Evolutionary conservation across 2,888 invertebrate genomes (phyloP), one percentile per base, ranked within the genome.

Genomic region (Leuctra nigra): DNA sequence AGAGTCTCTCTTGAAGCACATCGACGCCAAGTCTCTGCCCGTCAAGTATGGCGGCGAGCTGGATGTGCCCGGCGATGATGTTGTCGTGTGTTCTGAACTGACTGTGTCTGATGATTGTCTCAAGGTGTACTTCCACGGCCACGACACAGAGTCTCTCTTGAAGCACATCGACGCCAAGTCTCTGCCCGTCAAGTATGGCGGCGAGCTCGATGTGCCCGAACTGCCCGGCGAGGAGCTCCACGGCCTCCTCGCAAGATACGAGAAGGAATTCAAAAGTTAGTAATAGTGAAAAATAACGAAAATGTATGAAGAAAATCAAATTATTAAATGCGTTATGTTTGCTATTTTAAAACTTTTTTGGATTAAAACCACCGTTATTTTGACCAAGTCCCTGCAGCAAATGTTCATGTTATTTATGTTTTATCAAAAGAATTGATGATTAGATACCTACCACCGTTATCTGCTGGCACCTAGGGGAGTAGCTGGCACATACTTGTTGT

Each of bases 101-200:
- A n/a, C n/a, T n/a, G n/a, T n/a, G n/a, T n/a, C 77, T n/a, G n/a
- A n/a, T n/a, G n/a, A n/a, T n/a, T n/a, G n/a, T n/a, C n/a, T n/a
- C n/a, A n/a, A 76, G 66, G 77, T 84, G 59, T 79, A 72, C 69
- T 84, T 87, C 71, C 91, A 91, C 68, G 88, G 89, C 0, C 75
- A 79, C 50, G 80, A 90, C 68, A 74, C 82, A 75, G 75, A 77
- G 20, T 87, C 87, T 1, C 74, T 91, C 0, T 90, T 90, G 66
- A 78, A 84, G 60, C 84, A 89, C 67, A 81, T 91, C 11, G 72
- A 76, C 36, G 84, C 86, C 0, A 80, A 82, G 46, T 79, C 80
- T 69, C 73, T 91, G 38, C 89, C 91, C 1, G 81, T 83, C 67
- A 76, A 77, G 53, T 86, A 86, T 64, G 85, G 84, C 0, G 86